Conservation (phyloP, 2,888 invertebrate species). For the Tricholauxania praeusta region DNA sequence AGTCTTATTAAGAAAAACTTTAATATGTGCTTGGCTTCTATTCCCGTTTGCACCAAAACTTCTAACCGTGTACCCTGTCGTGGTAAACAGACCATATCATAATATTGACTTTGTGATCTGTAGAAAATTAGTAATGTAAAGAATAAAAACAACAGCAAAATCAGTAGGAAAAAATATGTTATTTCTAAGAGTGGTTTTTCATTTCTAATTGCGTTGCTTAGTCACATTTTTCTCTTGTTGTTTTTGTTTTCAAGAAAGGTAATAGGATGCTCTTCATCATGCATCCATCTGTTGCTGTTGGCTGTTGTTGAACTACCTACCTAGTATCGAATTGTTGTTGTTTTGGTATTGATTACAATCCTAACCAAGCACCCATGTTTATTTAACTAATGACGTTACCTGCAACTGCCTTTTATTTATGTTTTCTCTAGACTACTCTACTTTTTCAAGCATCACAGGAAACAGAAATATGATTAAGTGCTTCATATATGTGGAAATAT, state of each 20-base stretch:
- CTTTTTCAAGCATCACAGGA: not conserved
- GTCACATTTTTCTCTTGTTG: not conserved
- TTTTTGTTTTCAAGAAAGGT: not conserved
- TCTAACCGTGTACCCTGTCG: too few species aligned
- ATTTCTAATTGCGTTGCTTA: not conserved
- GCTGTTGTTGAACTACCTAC: not conserved
- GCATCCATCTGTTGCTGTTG: not conserved
- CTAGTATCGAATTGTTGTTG: not conserved
- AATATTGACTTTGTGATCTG: slow-evolving; percentile 29
- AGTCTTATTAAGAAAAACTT: too few species aligned
- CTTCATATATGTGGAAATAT: too few species aligned
- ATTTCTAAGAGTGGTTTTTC: not conserved
- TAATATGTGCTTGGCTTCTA: too few species aligned
- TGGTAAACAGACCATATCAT: not conserved
- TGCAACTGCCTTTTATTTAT: not conserved
- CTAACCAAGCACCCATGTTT: slow-evolving; percentile 24
- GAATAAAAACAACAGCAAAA: too few species aligned
- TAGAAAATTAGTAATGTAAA: not conserved
- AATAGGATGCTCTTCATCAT: not conserved
- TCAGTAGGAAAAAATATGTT: slow-evolving; percentile 23
- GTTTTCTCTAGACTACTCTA: slow-evolving; percentile 9
- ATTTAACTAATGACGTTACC: slow-evolving; percentile 34
- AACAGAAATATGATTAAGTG: too few species aligned
- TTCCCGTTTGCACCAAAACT: too few species aligned
- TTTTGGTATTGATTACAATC: slow-evolving; percentile 15